Conservation (phyloP, 1,140 invertebrate species). For the Vanessa atalanta region DNA sequence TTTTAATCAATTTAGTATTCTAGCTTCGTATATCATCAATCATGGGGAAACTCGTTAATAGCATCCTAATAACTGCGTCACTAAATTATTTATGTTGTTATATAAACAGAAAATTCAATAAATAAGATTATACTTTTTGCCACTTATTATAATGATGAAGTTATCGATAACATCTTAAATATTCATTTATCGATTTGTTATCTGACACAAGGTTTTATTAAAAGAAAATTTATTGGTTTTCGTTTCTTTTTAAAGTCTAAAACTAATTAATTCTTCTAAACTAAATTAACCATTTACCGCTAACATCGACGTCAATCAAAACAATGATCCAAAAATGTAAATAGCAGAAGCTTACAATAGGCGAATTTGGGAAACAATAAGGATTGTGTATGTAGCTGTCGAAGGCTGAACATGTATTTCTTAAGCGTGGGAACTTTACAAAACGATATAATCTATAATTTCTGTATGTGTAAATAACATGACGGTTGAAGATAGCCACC, state of each 20-base stretch:
- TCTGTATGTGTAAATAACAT: conserved; percentile 5
- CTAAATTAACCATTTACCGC: not conserved
- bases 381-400: conserved; percentile 39
- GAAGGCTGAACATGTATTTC: not conserved
- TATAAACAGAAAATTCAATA: conserved; percentile 43
- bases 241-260: too few species aligned
- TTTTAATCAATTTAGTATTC: conserved; percentile 66
- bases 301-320: conserved; percentile 55
- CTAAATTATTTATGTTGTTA: conserved; percentile 53
- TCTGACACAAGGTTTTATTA: too few species aligned
- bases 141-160: not conserved
- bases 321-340: conserved; percentile 69
- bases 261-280: not conserved
- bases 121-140: conserved; percentile 16
- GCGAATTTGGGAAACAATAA: conserved; percentile 76
- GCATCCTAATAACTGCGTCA: conserved; percentile 43
- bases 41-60: conserved; percentile 65
- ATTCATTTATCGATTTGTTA: not conserved
- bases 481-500: not conserved
- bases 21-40: conserved; percentile 68
- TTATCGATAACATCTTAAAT: not conserved
- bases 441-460: not conserved
- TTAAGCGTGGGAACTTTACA: conserved; percentile 63
- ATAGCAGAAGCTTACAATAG: conserved; percentile 71
- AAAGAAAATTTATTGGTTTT: too few species aligned